phyloP scores from a whole-genome alignment of 2,888 invertebrate species.

The Schrankia costaestrigalis region DNA sequence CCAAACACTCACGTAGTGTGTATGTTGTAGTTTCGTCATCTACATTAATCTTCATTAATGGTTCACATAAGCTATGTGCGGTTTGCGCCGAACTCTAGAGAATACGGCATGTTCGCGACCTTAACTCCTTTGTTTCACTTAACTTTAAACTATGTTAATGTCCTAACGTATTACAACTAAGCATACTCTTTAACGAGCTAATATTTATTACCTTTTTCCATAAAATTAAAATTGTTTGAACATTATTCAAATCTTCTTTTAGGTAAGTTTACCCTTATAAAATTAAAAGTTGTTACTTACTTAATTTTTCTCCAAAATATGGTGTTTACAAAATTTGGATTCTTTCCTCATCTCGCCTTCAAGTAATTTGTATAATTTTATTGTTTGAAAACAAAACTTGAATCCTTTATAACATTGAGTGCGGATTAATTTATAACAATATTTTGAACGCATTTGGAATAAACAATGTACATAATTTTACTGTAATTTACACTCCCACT shows the following conservation, averaged over 20 bases:
- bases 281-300: slow-evolving; percentile 9
- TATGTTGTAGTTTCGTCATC: slow-evolving; percentile 47
- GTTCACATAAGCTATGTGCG: slow-evolving; percentile 64
- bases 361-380: slow-evolving; percentile 22
- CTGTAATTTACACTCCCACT: slow-evolving; percentile 54
- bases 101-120: slow-evolving; percentile 42
- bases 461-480: slow-evolving; percentile 39
- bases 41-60: slow-evolving; percentile 77
- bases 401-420: slow-evolving; percentile 17
- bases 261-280: slow-evolving; percentile 8
- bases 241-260: slow-evolving; percentile 7
- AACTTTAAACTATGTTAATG: slow-evolving; percentile 50
- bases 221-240: slow-evolving; percentile 6
- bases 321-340: slow-evolving; percentile 11
- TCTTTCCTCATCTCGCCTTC: slow-evolving; percentile 8
- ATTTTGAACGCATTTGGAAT: slow-evolving; percentile 28
- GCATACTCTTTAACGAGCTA: slow-evolving; percentile 29
- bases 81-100: slow-evolving; percentile 49
- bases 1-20: slow-evolving; percentile 26
- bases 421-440: slow-evolving; percentile 33
- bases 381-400: slow-evolving; percentile 16
- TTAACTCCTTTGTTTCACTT: slow-evolving; percentile 38
- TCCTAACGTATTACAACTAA: slow-evolving; percentile 34
- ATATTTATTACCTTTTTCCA: slow-evolving; percentile 18
- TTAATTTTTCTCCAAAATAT: slow-evolving; percentile 5